Conservation (phyloP, 2,113 vertebrate species). For the Siniperca knerii region DNA sequence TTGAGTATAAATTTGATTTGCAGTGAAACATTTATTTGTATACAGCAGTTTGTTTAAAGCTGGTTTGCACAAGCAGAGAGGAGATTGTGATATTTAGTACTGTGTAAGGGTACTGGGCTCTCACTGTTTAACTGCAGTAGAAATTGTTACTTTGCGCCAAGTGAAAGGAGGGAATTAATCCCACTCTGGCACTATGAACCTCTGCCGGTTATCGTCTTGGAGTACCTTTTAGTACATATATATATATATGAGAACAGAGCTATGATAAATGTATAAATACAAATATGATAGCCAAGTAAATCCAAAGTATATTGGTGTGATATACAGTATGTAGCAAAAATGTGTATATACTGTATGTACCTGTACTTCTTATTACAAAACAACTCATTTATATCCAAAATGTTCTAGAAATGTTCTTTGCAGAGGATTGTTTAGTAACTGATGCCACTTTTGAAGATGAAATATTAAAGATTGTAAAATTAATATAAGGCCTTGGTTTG, state of each 20-base stretch:
- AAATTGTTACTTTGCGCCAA: neutral
- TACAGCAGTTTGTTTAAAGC: neutral
- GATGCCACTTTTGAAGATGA: constrained; percentile 59
- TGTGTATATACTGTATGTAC: constrained; percentile 53
- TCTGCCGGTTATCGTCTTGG: neutral
- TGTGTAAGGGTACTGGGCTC: neutral
- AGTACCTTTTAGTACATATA: neutral
- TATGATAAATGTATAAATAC: constrained; percentile 31
- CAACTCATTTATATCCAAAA: constrained; percentile 55
- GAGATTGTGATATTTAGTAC: neutral
- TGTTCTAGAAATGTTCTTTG: constrained; percentile 51
- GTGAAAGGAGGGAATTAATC: neutral
- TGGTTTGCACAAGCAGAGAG: constrained; percentile 7
- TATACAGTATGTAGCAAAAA: constrained; percentile 50
- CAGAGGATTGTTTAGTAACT: constrained; percentile 59
- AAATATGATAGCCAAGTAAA: constrained; percentile 15
- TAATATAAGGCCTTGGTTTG: constrained; percentile 14
- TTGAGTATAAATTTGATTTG: neutral
- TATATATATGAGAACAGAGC: neutral
- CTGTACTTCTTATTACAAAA: constrained; percentile 48
- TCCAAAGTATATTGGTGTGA: constrained; percentile 34
- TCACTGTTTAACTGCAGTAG: neutral
- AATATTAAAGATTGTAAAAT: constrained; percentile 66
- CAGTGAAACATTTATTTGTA: neutral
- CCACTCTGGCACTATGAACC: neutral